Evolutionary conservation across 92 coral and sea anemone species (phyloP).

Genomic region (Phenganax marumi): DNA sequence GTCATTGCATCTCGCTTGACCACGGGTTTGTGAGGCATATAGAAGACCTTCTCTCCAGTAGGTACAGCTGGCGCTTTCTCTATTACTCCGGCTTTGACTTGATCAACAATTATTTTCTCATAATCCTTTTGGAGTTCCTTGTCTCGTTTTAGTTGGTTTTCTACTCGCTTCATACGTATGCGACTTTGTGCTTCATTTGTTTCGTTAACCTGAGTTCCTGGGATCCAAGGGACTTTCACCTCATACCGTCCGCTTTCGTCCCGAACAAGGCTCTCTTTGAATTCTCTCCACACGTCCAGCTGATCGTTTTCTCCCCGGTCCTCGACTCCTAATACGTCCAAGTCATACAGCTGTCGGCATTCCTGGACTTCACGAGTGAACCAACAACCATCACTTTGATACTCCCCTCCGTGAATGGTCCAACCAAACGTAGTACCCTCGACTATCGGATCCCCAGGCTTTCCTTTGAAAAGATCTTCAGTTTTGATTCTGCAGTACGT

Average conservation of each 20-base stretch:
- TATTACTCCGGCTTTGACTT: neutral
- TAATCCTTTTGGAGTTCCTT: neutral
- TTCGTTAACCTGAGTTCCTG: neutral
- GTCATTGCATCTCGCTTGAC: neutral
- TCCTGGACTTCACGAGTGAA: neutral
- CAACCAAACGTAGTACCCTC: conserved; percentile 56
- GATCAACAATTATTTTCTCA: neutral
- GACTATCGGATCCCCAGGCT: conserved; percentile 43
- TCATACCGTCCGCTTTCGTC: neutral
- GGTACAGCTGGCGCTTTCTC: neutral
- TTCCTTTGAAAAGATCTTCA: conserved; percentile 38
- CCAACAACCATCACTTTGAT: neutral
- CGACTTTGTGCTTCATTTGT: conserved; percentile 4
- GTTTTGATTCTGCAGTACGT: conserved; percentile 42
- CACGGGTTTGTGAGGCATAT: conserved; percentile 13
- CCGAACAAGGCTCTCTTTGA: neutral
- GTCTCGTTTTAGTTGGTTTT: neutral
- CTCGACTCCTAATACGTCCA: neutral
- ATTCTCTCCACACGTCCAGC: conserved; percentile 24
- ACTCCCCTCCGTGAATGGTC: conserved; percentile 51
- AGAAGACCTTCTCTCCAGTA: neutral
- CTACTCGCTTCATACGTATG: neutral
- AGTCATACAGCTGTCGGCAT: neutral
- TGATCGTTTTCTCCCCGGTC: conserved; percentile 25
- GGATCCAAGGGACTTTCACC: conserved; percentile 3